Evolutionary conservation across 2,797 vertebrate species (phyloP), one percentile per base, ranked within the genome.

Genomic region (Cygnus olor): DNA sequence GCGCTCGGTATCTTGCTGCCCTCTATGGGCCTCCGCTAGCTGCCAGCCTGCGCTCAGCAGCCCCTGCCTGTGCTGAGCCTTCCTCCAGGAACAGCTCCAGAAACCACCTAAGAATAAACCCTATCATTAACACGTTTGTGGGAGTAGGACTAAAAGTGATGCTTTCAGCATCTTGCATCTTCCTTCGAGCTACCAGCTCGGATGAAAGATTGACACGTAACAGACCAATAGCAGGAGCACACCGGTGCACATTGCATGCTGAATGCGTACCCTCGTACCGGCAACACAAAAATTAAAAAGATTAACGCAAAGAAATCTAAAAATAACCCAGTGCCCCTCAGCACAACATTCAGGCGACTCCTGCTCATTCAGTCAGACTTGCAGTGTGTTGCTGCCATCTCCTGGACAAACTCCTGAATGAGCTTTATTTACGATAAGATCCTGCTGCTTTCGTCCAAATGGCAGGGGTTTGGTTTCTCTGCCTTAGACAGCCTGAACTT

Each of bases 381-480:
- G 68, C 88, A 79, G 92, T 83, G 60, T 79, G 64, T n/a, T 98
- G 97, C 98, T 98, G 98, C 98, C 98, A 98, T 63, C 98, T 98
- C 74, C 97, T 98, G 98, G 98, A 73, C 56, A 88, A 57, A 70
- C 11, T 24, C 60, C 9, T 25, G 80, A 95, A 97, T 45, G 88
- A 8, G 57, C 65, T 80, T 63, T 68, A 78, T 57, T 57, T 40
- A 71, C 6, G 7, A 34, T 5, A 83, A 63, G 27, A 74, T 80
- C 64, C 38, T 14, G 24, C 30, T 38, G 63, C 65, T 57, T 21
- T 76, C 32, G 7, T 64, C n/a, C 21, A 32, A 94, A 44, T 0
- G 0, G 63, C 15, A 47, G 85, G 25, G 47, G 69, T 80, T 79
- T 21, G 84, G 71, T 61, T 83, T 32, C 63, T 45, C 57, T 30